Conservation (phyloP, 2,797 vertebrate genomes). For the Falco naumanni region DNA sequence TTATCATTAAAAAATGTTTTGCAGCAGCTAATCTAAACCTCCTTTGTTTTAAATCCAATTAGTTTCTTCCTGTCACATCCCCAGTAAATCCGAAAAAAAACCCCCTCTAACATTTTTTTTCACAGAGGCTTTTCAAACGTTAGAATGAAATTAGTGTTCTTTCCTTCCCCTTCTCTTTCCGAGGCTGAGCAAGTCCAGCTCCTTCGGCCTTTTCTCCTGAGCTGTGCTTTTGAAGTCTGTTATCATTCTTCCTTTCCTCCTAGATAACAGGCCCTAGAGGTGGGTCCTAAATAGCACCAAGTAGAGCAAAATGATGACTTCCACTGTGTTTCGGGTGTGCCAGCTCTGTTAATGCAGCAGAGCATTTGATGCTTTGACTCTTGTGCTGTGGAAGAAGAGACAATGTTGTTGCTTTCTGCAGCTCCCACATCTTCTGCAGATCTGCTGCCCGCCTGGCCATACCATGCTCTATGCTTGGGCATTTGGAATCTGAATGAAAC, state of each 20-base stretch:
- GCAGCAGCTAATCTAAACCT: not conserved
- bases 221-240: not conserved
- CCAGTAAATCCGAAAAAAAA: not conserved
- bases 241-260: not conserved
- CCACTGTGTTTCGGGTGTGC: not conserved
- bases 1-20: not conserved
- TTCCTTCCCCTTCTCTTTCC: not conserved
- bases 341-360: not conserved
- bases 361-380: not conserved
- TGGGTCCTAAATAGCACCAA: not conserved
- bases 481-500: not conserved
- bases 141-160: not conserved
- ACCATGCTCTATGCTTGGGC: not conserved
- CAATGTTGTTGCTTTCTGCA: not conserved
- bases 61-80: not conserved
- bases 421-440: not conserved
- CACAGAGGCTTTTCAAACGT: not conserved
- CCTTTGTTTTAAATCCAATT: not conserved
- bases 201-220: not conserved
- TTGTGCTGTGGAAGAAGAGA: not conserved
- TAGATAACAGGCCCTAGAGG: not conserved
- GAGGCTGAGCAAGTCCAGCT: not conserved
- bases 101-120: not conserved
- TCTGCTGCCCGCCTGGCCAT: not conserved
- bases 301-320: not conserved